Conservation (phyloP, 2,888 invertebrate genomes). For the Notodonta dromedarius region DNA sequence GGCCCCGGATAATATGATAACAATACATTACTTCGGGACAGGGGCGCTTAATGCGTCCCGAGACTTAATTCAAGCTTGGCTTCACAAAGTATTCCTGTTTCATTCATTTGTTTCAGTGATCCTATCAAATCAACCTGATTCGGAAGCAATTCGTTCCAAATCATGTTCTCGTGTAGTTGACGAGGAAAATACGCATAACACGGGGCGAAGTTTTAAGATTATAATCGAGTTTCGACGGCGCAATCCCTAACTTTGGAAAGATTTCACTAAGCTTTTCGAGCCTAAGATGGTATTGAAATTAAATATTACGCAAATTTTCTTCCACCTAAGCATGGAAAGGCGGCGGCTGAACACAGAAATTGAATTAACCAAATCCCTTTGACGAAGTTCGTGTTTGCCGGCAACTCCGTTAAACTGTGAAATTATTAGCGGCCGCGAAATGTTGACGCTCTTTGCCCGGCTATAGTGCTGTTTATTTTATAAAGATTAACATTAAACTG, state of each 20-base stretch:
- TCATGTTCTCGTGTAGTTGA: conserved; percentile 20
- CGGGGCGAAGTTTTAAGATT: conserved; percentile 37
- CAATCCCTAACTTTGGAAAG: conserved; percentile 50
- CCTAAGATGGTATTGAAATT: conserved; percentile 67
- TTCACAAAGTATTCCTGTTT: conserved; percentile 40
- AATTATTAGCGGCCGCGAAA: conserved; percentile 61
- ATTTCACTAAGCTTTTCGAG: conserved; percentile 56
- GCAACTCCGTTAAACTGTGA: conserved; percentile 61
- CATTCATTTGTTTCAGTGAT: conserved; percentile 32
- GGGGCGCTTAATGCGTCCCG: conserved; percentile 46
- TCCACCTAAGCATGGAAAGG: conserved; percentile 58
- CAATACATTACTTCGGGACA: conserved; percentile 57
- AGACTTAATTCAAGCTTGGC: conserved; percentile 38
- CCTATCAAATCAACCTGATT: conserved; percentile 34
- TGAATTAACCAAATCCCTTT: conserved; percentile 73
- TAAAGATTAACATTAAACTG: conserved; percentile 37
- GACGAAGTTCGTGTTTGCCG: conserved; percentile 69
- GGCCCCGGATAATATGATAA: conserved; percentile 56
- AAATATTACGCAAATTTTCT: conserved; percentile 71
- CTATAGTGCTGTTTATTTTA: conserved; percentile 42
- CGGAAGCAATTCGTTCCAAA: conserved; percentile 23
- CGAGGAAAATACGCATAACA: conserved; percentile 27
- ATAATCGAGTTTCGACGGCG: conserved; percentile 48
- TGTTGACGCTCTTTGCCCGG: conserved; percentile 41
- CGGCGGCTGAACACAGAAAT: conserved; percentile 68